These are phyloP conservation scores for Sebastiscus albofasciatus DNA, from an alignment of 2,797 vertebrate species.

Conservation along the genomic window DNA sequence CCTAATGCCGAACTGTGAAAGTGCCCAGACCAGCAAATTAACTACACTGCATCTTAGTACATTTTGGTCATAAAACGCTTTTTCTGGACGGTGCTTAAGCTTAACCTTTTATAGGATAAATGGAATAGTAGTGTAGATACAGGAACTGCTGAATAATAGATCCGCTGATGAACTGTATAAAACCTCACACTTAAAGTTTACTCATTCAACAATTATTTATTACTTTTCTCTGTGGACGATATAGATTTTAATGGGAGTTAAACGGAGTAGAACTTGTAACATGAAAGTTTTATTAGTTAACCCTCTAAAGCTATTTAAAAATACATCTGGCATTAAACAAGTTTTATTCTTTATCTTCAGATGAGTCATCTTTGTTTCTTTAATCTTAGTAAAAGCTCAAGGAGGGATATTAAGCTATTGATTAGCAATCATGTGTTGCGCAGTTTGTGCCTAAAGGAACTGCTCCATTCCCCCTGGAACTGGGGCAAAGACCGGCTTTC, in stretches of 20 bases:
- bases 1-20: background rate
- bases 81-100: background rate
- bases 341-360: conserved; percentile 4
- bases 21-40: background rate
- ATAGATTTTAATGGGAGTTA: background rate
- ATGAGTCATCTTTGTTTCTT: conserved; percentile 10
- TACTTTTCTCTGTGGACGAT: background rate
- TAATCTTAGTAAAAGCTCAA: conserved; percentile 37
- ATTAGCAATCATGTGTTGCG: conserved; percentile 26
- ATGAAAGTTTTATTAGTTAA: background rate
- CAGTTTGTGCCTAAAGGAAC: conserved; percentile 21
- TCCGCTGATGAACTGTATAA: background rate
- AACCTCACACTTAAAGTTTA: background rate
- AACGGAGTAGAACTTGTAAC: background rate
- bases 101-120: background rate
- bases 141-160: conserved; percentile 2
- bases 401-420: conserved; percentile 29
- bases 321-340: background rate
- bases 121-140: background rate
- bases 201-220: background rate
- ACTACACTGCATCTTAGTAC: background rate
- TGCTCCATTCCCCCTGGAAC: conserved; percentile 19
- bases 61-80: conserved; percentile 9
- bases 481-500: conserved; percentile 16
- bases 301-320: background rate